Conservation (phyloP, 1,140 invertebrate species). For the Marisa cornuarietis region DNA sequence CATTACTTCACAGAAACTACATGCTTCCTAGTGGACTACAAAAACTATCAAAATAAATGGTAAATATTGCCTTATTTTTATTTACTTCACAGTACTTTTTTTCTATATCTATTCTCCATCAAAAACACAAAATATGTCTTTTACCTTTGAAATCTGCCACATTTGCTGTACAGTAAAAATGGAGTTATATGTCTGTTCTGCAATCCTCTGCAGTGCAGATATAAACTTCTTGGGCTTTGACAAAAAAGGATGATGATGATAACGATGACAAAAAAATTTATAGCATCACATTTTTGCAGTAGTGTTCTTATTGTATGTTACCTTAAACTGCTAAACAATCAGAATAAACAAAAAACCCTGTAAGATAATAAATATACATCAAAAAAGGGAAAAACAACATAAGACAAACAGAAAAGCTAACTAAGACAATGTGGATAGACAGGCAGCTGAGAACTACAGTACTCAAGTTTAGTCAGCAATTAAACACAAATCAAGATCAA, state of each 20-base stretch:
- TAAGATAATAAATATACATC: background rate
- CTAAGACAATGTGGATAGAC: background rate
- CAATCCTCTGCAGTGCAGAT: constrained; percentile 74
- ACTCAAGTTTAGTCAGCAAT: too few relatives aligned
- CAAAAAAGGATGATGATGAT: constrained; percentile 29
- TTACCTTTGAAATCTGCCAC: constrained; percentile 72
- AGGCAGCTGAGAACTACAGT: too few relatives aligned
- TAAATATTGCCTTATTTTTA: too few relatives aligned
- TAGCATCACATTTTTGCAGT: background rate
- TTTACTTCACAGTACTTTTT: too few relatives aligned
- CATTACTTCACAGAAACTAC: too few relatives aligned
- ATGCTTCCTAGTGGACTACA: too few relatives aligned
- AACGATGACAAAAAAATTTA: background rate
- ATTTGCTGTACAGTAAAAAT: constrained; percentile 82
- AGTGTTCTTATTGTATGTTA: background rate
- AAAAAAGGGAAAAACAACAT: background rate
- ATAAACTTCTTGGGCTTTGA: constrained; percentile 81
- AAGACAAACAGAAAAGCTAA: background rate
- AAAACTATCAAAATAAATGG: too few relatives aligned
- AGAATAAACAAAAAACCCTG: background rate
- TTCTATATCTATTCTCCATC: too few relatives aligned
- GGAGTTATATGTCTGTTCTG: constrained; percentile 73
- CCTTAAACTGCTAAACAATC: background rate
- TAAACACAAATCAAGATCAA: too few relatives aligned
- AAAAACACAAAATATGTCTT: too few relatives aligned